These are phyloP conservation scores for Ceyx melanurus DNA, from an alignment of 2,113 vertebrate genomes.

Conservation along the genomic window DNA sequence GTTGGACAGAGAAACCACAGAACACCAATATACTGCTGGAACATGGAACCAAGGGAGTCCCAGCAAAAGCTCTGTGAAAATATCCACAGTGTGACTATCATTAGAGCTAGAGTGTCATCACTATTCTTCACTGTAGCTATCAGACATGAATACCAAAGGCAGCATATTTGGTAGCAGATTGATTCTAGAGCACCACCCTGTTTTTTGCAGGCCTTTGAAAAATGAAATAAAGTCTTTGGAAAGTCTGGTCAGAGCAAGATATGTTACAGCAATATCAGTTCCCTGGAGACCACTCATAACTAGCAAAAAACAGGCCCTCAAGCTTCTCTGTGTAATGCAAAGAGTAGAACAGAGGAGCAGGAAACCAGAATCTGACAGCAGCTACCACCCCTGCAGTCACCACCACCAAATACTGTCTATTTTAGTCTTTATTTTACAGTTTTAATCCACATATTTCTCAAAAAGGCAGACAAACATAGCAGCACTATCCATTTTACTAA, in stretches of 20 bases:
- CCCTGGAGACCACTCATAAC: background rate
- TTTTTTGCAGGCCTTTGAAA: background rate
- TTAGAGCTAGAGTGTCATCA: background rate
- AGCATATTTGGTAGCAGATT: background rate
- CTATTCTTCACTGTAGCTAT: background rate
- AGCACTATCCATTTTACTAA: background rate
- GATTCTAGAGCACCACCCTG: background rate
- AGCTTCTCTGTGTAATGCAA: background rate
- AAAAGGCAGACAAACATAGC: background rate
- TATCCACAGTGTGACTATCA: background rate
- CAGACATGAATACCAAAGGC: background rate
- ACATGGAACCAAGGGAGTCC: background rate
- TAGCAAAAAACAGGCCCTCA: background rate
- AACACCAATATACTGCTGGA: background rate
- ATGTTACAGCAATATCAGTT: background rate
- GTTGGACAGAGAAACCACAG: background rate
- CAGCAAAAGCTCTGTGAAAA: background rate
- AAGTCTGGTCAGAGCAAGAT: background rate
- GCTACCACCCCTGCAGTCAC: background rate
- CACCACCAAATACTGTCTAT: accelerated
- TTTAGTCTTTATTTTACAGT: background rate
- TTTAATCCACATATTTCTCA: background rate
- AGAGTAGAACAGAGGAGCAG: background rate
- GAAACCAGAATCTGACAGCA: background rate
- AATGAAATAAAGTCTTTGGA: background rate